phyloP scores from a whole-genome alignment of 37 sponge, comb jelly and placozoan species.

The Ephydatia muelleri region DNA sequence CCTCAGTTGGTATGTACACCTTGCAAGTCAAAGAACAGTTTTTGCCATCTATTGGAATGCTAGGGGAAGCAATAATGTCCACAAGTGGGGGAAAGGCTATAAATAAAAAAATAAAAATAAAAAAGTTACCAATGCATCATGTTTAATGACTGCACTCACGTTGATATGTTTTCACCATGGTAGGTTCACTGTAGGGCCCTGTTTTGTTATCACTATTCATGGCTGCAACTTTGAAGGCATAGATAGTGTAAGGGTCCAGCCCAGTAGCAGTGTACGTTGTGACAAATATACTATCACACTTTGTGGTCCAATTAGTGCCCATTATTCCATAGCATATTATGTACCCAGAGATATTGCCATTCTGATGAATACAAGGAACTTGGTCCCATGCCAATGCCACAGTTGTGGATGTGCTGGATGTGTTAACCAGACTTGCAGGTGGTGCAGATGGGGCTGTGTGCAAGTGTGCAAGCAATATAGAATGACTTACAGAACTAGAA shows the following conservation, averaged over 20 bases:
- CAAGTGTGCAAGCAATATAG: not conserved
- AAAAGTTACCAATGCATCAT: not conserved
- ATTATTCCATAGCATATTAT: not conserved
- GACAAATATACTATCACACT: not conserved
- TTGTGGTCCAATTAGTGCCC: not conserved
- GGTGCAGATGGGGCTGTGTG: not conserved
- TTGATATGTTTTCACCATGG: not conserved
- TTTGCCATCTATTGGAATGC: not conserved
- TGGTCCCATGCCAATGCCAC: not conserved
- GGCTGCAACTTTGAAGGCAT: not conserved
- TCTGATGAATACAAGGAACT: not conserved
- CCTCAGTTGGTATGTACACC: not conserved
- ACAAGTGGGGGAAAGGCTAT: not conserved
- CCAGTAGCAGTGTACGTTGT: not conserved
- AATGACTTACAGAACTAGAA: not conserved
- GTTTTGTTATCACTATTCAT: not conserved
- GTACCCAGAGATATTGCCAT: not conserved
- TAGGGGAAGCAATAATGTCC: not conserved
- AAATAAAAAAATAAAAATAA: too few species aligned
- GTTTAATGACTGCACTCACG: not conserved
- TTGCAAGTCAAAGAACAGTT: not conserved
- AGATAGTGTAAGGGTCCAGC: not conserved
- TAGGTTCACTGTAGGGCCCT: not conserved
- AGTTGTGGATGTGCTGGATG: not conserved
- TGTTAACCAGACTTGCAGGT: not conserved